Evolutionary conservation across 2,797 vertebrate genomes (phyloP).

Genomic region (Hylomyscus alleni): DNA sequence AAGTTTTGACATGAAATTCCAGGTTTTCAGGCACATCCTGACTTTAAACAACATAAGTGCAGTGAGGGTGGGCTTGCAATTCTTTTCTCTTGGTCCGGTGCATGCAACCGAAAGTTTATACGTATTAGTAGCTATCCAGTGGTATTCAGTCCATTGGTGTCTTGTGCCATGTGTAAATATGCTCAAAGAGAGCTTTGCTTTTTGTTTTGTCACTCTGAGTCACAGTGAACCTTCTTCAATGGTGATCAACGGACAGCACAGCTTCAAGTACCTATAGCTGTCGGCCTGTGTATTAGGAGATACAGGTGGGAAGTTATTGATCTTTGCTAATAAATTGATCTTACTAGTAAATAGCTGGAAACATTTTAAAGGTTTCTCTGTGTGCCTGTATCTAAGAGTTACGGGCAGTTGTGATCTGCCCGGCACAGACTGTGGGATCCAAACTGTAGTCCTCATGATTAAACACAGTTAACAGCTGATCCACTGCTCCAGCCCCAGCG

Average conservation of each 20-base stretch:
- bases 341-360: neutral
- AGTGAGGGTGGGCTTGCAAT: neutral
- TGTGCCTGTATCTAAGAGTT: neutral
- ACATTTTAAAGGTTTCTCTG: neutral
- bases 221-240: neutral
- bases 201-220: neutral
- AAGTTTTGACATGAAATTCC: slow-evolving; percentile 32
- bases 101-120: no score
- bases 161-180: neutral
- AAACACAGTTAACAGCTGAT: neutral
- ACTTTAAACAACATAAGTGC: slow-evolving; percentile 17
- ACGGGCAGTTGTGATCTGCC: neutral
- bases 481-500: neutral
- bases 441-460: neutral
- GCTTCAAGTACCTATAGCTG: neutral
- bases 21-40: slow-evolving; percentile 46
- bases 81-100: neutral
- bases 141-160: neutral
- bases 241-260: neutral
- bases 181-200: neutral
- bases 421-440: no score
- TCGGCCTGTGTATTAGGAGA: neutral
- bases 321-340: neutral
- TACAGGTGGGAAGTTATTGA: neutral
- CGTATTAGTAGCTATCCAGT: neutral